Evolutionary conservation across 1,140 invertebrate species (phyloP), one percentile per base, ranked within the genome.

Genomic region (Papilio machaon): DNA sequence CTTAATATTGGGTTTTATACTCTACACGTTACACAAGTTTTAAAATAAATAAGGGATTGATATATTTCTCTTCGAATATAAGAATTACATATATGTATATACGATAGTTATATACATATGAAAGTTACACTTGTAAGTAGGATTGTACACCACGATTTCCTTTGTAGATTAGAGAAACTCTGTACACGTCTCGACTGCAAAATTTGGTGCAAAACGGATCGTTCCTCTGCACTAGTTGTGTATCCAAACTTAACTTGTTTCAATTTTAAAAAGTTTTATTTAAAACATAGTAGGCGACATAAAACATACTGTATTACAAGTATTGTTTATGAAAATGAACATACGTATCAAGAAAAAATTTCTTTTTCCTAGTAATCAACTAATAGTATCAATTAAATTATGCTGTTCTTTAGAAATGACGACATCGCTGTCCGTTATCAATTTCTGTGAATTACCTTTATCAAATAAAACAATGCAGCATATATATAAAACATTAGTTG

Each of bases 141-240:
- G 19, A 3, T 7, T 23, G 60, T 64, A 64, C 60, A 9, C 13
- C 30, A 70, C 64, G 64, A 70, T 70, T 70, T 15, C 64, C 35
- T 35, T 70, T 70, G 64, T 70, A 35, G 64, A 70, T 70, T 70
- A 70, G 64, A 70, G 64, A 70, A 70, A 70, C 64, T 70, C 30
- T 13, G 11, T 35, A 38, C 64, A 70, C 64, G 64, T 70, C 23
- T 70, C 15, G 64, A 70, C 30, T 70, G 23, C 30, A 35, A 35
- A 70, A 23, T 70, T 47, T 49, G 47, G 2, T 11, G 8, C 47
- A 49, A 49, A 9, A 6, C 23, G 23, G 64, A 38, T 70, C 64
- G 15, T 70, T 5, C 64, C 38, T 70, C 60, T 11, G 64, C 13
- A 35, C 64, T 11, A 35, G 64, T 70, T 70, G 35, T 23, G 13